These are phyloP conservation scores for Noctua janthe DNA, from an alignment of 2,888 invertebrate genomes.

Conservation along the genomic window DNA sequence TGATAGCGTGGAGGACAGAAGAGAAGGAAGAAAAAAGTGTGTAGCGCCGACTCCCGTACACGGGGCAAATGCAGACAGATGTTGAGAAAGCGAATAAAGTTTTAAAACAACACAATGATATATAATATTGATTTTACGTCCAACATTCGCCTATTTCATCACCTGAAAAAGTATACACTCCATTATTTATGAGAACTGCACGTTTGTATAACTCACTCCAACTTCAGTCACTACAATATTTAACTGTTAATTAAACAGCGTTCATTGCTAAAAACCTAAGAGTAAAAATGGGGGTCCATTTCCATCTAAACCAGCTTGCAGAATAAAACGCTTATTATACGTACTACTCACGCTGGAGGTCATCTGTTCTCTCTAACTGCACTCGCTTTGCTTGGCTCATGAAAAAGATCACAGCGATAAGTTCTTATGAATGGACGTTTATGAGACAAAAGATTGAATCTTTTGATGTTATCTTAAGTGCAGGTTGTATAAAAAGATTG, in stretches of 20 bases:
- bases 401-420: conserved; percentile 51
- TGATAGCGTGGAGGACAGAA: too few species aligned
- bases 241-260: not conserved
- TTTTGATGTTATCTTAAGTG: conserved; percentile 58
- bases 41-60: too few species aligned
- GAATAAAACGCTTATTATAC: conserved; percentile 15
- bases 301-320: conserved; percentile 5
- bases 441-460: conserved; percentile 58
- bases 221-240: not conserved
- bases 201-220: not conserved
- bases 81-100: too few species aligned
- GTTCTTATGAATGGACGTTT: conserved; percentile 51
- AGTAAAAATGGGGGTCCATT: not conserved
- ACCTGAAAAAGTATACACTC: not conserved
- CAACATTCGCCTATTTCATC: not conserved
- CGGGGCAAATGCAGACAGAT: too few species aligned
- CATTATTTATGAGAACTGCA: not conserved
- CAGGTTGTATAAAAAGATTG: conserved; percentile 44
- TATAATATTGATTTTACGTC: too few species aligned
- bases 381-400: conserved; percentile 33
- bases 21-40: too few species aligned
- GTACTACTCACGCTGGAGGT: not conserved
- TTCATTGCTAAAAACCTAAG: not conserved
- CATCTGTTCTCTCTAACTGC: conserved; percentile 41
- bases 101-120: not conserved